Conservation (phyloP, 2,113 vertebrate species). For the Aegypius monachus region DNA sequence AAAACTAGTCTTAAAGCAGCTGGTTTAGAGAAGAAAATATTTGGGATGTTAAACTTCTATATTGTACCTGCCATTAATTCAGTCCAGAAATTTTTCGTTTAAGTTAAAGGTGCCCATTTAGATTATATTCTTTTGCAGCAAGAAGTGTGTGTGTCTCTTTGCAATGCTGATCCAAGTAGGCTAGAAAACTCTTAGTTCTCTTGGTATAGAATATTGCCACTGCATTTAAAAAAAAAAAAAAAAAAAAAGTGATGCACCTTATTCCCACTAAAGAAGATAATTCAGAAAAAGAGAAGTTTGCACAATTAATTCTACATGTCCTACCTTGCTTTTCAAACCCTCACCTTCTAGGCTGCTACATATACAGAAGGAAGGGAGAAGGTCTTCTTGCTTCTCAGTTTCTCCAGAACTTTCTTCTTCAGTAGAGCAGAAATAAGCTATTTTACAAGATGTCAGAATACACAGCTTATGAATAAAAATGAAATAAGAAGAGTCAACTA, state of each 20-base stretch:
- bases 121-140: background rate
- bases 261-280: background rate
- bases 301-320: background rate
- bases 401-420: background rate
- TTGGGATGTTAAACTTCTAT: background rate
- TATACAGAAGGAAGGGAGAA: background rate
- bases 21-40: background rate
- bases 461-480: background rate
- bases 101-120: background rate
- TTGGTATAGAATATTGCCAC: background rate
- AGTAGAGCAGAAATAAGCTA: background rate
- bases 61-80: background rate
- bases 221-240: background rate
- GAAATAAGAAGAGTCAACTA: background rate
- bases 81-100: background rate
- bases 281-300: background rate
- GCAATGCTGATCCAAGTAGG: background rate
- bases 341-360: background rate
- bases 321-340: background rate
- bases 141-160: rapidly evolving
- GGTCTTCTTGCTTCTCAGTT: background rate
- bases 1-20: background rate
- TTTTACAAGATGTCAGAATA: background rate
- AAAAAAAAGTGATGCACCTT: rapidly evolving
- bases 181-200: background rate